Conservation (phyloP, 2,113 vertebrate species). For the Picathartes gymnocephalus region DNA sequence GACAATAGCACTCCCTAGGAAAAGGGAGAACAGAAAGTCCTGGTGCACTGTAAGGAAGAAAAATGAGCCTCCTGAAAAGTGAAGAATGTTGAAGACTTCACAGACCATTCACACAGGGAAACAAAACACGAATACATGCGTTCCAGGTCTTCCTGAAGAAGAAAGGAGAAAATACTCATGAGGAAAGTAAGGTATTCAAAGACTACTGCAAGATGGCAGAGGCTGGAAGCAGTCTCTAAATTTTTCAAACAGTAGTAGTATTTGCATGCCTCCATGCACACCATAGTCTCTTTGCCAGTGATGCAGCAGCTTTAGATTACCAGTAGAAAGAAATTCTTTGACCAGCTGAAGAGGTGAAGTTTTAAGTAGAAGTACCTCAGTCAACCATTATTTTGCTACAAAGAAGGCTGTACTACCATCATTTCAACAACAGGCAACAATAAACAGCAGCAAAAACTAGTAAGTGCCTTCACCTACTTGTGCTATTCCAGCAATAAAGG, state of each 20-base stretch:
- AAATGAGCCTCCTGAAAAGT: neutral
- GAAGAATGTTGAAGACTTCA: neutral
- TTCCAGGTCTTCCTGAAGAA: neutral
- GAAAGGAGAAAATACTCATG: neutral
- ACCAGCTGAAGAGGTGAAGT: neutral
- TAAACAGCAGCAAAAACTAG: neutral
- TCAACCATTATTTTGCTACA: neutral
- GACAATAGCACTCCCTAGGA: neutral
- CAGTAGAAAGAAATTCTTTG: neutral
- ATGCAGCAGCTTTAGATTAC: neutral
- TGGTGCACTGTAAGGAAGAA: neutral
- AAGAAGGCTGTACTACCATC: neutral
- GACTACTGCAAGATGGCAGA: neutral
- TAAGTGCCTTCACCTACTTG: constrained; percentile 77
- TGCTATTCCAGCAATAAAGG: constrained; percentile 94
- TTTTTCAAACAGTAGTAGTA: neutral
- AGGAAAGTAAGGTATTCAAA: neutral
- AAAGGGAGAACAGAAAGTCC: neutral
- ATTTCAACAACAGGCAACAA: neutral
- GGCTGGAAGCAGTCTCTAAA: neutral
- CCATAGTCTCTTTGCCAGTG: neutral
- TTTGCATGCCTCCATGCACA: rapidly evolving
- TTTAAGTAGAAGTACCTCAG: neutral
- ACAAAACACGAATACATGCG: neutral
- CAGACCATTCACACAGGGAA: neutral